Conservation (phyloP, 1,140 invertebrate genomes). For the Danaus melanippus region DNA sequence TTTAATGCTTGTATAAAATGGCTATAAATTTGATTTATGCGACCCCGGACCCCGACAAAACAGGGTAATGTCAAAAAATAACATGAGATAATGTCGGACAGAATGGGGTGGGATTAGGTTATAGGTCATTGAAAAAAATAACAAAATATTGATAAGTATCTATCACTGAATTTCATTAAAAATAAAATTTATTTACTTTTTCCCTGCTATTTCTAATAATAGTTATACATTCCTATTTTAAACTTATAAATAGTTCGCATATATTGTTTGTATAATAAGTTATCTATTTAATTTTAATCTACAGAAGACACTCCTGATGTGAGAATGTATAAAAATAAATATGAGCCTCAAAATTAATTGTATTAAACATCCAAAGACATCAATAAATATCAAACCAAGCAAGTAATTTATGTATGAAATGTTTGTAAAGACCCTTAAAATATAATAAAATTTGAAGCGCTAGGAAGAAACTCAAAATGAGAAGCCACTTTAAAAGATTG, state of each 20-base stretch:
- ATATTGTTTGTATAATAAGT: no score
- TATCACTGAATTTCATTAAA: no score
- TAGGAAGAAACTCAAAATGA: constrained; percentile 55
- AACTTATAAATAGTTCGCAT: no score
- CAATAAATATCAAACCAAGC: constrained; percentile 23
- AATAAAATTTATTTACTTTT: no score
- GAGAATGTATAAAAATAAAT: no score
- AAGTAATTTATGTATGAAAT: constrained; percentile 34
- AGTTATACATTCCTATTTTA: no score
- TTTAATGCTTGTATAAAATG: constrained; percentile 70
- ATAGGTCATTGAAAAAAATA: not conserved
- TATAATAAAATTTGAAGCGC: constrained; percentile 57
- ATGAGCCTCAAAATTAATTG: no score
- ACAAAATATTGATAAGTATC: no score
- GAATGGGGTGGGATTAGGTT: constrained; percentile 47
- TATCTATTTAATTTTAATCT: no score
- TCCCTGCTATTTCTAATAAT: no score
- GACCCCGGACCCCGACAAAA: constrained; percentile 48
- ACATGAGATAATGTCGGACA: constrained; percentile 67
- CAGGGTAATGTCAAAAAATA: constrained; percentile 67
- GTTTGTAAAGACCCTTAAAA: constrained; percentile 36
- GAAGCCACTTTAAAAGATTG: constrained; percentile 70
- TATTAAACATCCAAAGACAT: not conserved
- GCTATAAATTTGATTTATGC: constrained; percentile 70
- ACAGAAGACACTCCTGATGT: no score